Percentiles rank a stretch among this genome's conserved stretches.
These are phyloP conservation scores for Lagodon rhomboides DNA, from an alignment of 2,797 vertebrate genomes.

Conservation along the genomic window DNA sequence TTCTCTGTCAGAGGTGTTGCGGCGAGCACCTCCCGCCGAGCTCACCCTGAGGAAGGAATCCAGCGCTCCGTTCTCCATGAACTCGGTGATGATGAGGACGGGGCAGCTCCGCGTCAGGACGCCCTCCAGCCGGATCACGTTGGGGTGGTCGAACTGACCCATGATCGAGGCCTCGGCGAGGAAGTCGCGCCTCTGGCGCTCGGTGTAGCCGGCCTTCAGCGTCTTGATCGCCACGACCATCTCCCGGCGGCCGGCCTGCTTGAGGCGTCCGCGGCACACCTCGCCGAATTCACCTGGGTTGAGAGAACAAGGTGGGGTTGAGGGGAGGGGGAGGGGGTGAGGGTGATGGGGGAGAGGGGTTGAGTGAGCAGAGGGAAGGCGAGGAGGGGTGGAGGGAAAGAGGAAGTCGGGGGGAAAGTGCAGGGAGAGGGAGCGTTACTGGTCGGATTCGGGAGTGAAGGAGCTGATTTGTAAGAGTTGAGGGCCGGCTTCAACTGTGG, in stretches of 20 bases:
- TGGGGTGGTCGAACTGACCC: constrained; percentile 99
- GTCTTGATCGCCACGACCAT: constrained; percentile 98
- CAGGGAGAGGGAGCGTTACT: constrained; percentile 73
- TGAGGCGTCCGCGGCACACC: constrained; percentile 97
- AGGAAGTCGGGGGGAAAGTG: constrained; percentile 47
- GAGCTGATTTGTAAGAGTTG: constrained; percentile 57
- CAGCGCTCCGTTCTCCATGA: constrained; percentile 99
- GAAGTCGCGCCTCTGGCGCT: constrained; percentile 96
- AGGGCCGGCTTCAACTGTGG: constrained; percentile 54
- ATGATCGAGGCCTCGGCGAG: constrained; percentile 98
- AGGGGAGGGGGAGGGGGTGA: constrained; percentile 18
- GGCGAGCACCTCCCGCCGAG: constrained; percentile 8
- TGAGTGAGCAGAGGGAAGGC: constrained; percentile 58
- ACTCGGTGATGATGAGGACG: constrained; percentile 98
- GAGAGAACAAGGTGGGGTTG: constrained; percentile 33
- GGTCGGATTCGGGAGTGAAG: constrained; percentile 67
- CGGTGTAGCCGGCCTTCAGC: constrained; percentile 97
- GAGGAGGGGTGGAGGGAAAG: constrained; percentile 43
- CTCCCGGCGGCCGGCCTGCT: constrained; percentile 93
- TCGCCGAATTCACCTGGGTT: constrained; percentile 96
- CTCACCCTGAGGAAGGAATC: constrained; percentile 98
- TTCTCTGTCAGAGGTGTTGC: constrained; percentile 52
- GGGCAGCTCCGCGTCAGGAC: constrained; percentile 98
- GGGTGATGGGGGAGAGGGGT: constrained; percentile 54
- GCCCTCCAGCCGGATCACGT: constrained; percentile 97